Conservation (phyloP, 2,888 invertebrate species). For the Glyphotaelius pellucidus region DNA sequence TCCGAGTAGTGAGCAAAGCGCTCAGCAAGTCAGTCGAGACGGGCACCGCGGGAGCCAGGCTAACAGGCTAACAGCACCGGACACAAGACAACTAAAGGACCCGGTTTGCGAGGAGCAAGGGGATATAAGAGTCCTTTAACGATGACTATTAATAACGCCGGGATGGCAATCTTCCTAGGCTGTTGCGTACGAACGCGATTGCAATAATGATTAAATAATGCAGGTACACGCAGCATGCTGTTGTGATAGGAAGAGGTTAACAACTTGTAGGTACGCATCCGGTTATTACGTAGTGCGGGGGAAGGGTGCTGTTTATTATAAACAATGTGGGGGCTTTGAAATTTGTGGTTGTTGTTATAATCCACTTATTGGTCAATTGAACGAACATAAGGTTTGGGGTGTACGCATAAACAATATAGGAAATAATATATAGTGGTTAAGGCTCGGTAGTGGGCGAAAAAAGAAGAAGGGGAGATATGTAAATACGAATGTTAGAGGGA, state of each 20-base stretch:
- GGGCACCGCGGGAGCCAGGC: slow-evolving; percentile 42
- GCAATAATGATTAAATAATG: neutral
- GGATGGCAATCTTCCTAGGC: neutral
- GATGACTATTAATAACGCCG: neutral
- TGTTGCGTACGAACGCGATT: neutral
- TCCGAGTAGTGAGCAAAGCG: neutral
- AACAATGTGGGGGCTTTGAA: neutral
- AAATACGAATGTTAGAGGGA: no score
- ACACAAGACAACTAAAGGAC: slow-evolving; percentile 5
- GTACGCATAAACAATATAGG: no score
- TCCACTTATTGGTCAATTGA: neutral
- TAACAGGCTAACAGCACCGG: neutral
- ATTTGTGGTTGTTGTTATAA: neutral
- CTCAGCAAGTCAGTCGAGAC: slow-evolving; percentile 27
- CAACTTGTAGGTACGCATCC: neutral
- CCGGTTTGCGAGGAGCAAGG: slow-evolving; percentile 8
- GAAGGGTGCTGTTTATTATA: neutral
- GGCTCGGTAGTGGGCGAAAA: no score
- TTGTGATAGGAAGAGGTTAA: neutral
- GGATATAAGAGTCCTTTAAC: neutral
- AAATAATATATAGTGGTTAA: no score
- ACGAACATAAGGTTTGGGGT: neutral
- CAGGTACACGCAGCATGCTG: neutral
- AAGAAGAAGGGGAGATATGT: no score
- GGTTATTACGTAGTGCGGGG: neutral